Evolutionary conservation across 37 sponge, comb jelly and placozoan species (phyloP).

Genomic region (Oscarella lobularis): DNA sequence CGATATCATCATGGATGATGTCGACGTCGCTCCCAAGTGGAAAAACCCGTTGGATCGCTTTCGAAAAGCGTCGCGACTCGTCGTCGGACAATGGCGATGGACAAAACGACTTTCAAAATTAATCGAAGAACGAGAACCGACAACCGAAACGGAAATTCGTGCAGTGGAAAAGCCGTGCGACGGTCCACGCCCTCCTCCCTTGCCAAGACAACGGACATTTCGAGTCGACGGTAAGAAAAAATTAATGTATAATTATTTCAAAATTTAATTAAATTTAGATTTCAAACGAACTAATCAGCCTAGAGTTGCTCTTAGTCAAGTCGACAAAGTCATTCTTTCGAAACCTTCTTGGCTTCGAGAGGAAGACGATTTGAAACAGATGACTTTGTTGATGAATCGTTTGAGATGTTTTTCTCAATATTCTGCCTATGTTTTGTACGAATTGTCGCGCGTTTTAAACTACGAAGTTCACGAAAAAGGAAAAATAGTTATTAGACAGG

Average conservation of each 20-base stretch:
- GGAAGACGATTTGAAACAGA: constrained; percentile 26
- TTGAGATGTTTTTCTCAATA: constrained; percentile 58
- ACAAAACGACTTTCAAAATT: too few relatives aligned
- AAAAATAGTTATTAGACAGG: constrained; percentile 54
- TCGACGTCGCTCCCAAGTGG: too few relatives aligned
- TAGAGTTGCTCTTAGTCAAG: not conserved
- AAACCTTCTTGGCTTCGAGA: constrained; percentile 29
- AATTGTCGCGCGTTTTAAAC: constrained; percentile 40
- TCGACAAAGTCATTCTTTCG: constrained; percentile 28
- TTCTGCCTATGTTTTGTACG: constrained; percentile 34
- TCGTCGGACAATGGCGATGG: not conserved
- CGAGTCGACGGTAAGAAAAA: too few relatives aligned
- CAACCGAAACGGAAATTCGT: too few relatives aligned
- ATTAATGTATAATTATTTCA: too few relatives aligned
- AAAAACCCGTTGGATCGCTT: not conserved
- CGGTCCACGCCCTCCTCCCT: too few relatives aligned
- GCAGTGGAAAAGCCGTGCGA: too few relatives aligned
- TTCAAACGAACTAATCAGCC: not conserved
- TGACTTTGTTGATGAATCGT: constrained; percentile 15
- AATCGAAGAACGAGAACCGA: too few relatives aligned
- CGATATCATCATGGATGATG: too few relatives aligned
- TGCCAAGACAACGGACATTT: too few relatives aligned
- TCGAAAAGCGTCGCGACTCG: not conserved
- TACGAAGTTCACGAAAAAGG: constrained; percentile 54
- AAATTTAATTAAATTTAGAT: too few relatives aligned